Conservation (phyloP, 2,888 invertebrate genomes). For the Scaptodrosophila latifasciaeformis region DNA sequence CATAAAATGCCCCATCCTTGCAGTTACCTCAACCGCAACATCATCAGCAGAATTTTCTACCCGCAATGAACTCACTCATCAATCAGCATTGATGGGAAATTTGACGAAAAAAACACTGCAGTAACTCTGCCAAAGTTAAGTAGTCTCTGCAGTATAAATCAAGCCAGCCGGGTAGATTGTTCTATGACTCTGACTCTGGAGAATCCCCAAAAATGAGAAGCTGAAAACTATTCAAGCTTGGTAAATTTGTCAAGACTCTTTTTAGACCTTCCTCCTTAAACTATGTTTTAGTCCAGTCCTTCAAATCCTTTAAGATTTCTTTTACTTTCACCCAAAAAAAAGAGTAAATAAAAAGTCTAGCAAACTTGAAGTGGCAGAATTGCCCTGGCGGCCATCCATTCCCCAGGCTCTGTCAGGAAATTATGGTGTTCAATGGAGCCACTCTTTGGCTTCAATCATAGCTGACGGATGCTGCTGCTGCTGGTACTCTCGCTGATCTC, state of each 20-base stretch:
- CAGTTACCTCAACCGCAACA: too few species aligned
- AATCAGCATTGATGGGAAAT: conserved; percentile 55
- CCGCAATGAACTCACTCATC: conserved; percentile 44
- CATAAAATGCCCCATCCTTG: too few species aligned
- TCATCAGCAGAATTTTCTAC: background rate
- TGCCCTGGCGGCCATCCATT: too few species aligned
- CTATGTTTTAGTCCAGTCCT: too few species aligned
- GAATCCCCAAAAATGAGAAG: too few species aligned
- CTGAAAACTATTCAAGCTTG: too few species aligned
- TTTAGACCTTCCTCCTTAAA: too few species aligned
- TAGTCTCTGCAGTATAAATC: conserved; percentile 28
- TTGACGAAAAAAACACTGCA: conserved; percentile 49
- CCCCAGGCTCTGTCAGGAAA: background rate
- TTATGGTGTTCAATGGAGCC: background rate
- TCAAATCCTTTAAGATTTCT: too few species aligned
- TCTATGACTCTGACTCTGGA: background rate
- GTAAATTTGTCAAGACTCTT: too few species aligned
- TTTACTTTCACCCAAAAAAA: too few species aligned
- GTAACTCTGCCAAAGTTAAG: background rate
- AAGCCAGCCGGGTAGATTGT: conserved; percentile 18
- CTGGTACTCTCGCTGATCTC: conserved; percentile 20
- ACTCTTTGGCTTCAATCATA: conserved; percentile 38
- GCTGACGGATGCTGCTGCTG: background rate
- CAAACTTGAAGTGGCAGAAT: conserved; percentile 47
- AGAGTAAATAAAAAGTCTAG: too few species aligned